phyloP scores from a whole-genome alignment of 2,797 vertebrate genomes.

The Tamandua tetradactyla region DNA sequence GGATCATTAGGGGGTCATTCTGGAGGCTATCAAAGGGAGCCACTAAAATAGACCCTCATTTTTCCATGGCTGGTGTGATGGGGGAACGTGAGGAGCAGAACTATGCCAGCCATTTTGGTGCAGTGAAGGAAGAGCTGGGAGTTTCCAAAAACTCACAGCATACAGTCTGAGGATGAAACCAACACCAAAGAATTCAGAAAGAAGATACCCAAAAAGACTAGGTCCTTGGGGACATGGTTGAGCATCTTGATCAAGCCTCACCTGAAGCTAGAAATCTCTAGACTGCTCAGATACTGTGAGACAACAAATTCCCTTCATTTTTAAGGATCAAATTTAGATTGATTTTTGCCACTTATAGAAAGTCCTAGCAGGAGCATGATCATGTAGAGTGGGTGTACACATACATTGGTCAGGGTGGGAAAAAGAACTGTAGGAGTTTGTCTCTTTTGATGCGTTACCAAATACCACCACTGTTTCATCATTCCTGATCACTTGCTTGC shows the following conservation, averaged over 20 bases:
- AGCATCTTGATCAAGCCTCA: neutral
- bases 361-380: neutral
- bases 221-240: no score
- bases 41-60: neutral
- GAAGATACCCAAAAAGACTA: neutral
- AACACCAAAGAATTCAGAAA: accelerated
- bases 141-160: accelerated
- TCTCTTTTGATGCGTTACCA: neutral
- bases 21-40: accelerated
- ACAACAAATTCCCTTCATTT: neutral
- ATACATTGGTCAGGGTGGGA: neutral
- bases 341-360: neutral
- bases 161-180: accelerated
- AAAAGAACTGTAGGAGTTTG: neutral
- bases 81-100: neutral
- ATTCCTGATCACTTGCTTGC: neutral
- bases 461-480: neutral
- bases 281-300: neutral
- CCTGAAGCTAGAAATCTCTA: neutral
- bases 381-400: neutral
- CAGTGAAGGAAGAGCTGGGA: neutral
- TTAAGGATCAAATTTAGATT: neutral
- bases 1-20: neutral
- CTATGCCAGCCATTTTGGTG: accelerated
- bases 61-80: no score